Evolutionary conservation across 2,888 invertebrate species (phyloP), one percentile per base, ranked within the genome.

Genomic region (Scrobipalpa atriplicella): DNA sequence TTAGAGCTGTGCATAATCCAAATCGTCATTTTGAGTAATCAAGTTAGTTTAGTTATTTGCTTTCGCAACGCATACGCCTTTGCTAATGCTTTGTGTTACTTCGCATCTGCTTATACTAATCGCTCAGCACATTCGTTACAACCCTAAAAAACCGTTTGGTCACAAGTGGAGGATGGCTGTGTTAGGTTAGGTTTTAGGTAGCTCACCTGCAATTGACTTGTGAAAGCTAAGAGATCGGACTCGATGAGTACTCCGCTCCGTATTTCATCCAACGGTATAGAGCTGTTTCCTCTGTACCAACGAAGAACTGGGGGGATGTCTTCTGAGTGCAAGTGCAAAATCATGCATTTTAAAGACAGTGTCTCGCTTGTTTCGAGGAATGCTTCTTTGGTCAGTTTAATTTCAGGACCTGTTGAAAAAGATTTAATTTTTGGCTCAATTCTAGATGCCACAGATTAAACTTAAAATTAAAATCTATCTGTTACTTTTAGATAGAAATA

Each of bases 191-290:
- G 5, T 29, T 29, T 2, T 29, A 29, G 2, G 29, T 41, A 36
- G 3, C 19, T 60, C 78, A 91, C 92, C 86, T 92, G 92, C 62
- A 92, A 84, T 72, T 92, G 90, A 70, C 87, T 90, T 0, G 88
- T 89, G 39, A 91, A 75, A 2, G 86, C 87, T 66, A 90, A 71
- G 61, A 87, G 88, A 71, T 92, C 91, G 1, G 92, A 91, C 70
- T 92, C 92, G 8, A 92, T 83, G 1, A 89, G 78, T 13, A 92
- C 90, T 62, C 94, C 94, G 68, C 95, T 90, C 65, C 92, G 75
- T 8, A 84, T 68, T 71, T 91, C 91, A 51, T 92, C 92, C 39
- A 92, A 71, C 0, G 89, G 83, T 1, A 78, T 74, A 1, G 81
- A 82, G 47, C 71, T 81, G 67, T 88, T 86, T 0, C 89, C 90